Evolutionary conservation across 2,888 invertebrate genomes (phyloP).

Genomic region (Cynaeus angustus): DNA sequence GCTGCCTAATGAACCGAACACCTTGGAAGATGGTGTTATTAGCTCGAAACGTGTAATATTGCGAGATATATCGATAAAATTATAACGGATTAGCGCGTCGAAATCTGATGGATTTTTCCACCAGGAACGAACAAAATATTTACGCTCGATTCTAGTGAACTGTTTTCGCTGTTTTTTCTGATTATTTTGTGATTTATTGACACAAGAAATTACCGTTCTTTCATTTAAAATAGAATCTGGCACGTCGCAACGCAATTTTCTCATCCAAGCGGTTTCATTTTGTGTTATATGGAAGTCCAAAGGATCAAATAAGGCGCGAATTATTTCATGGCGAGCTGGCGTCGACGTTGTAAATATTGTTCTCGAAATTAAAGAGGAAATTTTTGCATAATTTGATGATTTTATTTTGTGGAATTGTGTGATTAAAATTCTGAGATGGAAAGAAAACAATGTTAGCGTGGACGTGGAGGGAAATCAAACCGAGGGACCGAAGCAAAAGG

Average conservation of each 20-base stretch:
- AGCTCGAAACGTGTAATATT: too few species aligned
- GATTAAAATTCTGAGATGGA: conserved; percentile 38
- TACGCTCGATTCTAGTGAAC: too few species aligned
- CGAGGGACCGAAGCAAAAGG: conserved; percentile 11
- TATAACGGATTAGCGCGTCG: too few species aligned
- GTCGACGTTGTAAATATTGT: conserved; percentile 6
- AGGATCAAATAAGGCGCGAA: conserved; percentile 10
- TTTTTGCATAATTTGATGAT: conserved; percentile 40
- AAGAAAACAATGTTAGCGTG: conserved; percentile 38
- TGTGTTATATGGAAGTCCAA: conserved; percentile 9
- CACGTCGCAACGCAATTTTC: not conserved
- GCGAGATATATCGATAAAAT: too few species aligned
- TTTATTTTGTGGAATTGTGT: conserved; percentile 25
- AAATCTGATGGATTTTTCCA: too few species aligned
- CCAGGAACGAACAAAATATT: too few species aligned
- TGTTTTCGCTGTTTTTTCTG: too few species aligned
- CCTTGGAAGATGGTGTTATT: too few species aligned
- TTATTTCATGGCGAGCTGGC: conserved; percentile 12
- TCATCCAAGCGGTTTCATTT: conserved; percentile 3
- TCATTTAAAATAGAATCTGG: too few species aligned
- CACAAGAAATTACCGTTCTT: too few species aligned
- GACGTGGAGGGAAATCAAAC: conserved; percentile 37
- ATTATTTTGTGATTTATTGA: too few species aligned
- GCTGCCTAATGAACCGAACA: conserved; percentile 45
- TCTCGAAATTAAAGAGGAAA: conserved; percentile 19